Evolutionary conservation across 2,797 vertebrate species (phyloP), one percentile per base, ranked within the genome.

Genomic region (Euthynnus affinis): DNA sequence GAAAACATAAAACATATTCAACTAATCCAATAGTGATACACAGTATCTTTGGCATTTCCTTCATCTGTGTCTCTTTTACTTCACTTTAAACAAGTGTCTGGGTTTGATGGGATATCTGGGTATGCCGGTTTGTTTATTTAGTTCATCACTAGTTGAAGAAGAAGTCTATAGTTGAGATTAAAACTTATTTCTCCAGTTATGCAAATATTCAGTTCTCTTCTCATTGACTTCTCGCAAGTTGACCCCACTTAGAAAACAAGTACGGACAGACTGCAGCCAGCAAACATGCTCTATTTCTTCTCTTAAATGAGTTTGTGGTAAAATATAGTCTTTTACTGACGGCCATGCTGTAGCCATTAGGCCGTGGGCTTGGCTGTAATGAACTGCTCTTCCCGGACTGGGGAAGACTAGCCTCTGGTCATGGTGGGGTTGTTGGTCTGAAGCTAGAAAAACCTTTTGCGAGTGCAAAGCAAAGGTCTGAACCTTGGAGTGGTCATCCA

Each of bases 401-500:
- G 32, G 78, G 55, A 80, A 81, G 70, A 66, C 77, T 71, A 52
- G 61, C 77, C 83, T 66, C 71, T 86, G 87, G 85, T 80, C 82
- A 63, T 18, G 76, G 82, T 78, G 78, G 64, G 79, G 66, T 83
- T 80, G 73, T 51, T 72, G 71, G 70, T 66, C 74, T 82, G 80
- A 73, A 71, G 79, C 71, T 62, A 71, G 76, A 58, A 68, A 75
- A 81, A 56, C 59, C 46, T 58, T 15, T 62, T 29, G 29, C 2
- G 18, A 79, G 48, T n/a, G 64, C 52, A 81, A 83, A 59, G 67
- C 70, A 76, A 87, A 88, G 74, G 80, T 86, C 88, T 84, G 73
- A 86, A 81, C 83, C 86, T 56, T 78, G 78, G 82, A 91, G 91
- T 91, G 90, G 78, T 90, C 89, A 92, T 93, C 58, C 81, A 92